Evolutionary conservation across 2,888 invertebrate species (phyloP).

Genomic region (Trilocha varians): DNA sequence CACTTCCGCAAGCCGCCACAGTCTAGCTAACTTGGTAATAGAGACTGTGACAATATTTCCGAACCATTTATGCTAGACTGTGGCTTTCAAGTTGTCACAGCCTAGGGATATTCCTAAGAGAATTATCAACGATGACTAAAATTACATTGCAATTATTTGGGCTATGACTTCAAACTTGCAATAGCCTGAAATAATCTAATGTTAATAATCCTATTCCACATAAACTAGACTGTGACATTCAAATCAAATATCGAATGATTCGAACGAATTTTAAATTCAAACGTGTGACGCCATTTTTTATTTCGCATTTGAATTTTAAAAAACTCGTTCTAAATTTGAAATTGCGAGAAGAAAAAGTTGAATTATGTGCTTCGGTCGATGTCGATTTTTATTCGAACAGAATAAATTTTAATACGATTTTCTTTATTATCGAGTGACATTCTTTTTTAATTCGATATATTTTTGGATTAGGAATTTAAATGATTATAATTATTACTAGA

Average conservation of each 20-base stretch:
- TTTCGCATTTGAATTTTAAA: conserved; percentile 25
- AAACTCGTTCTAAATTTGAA: conserved; percentile 24
- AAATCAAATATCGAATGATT: conserved; percentile 13
- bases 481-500: no score
- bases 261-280: conserved; percentile 26
- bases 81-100: conserved; percentile 1
- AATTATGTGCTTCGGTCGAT: not conserved
- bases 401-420: not conserved
- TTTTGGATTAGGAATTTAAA: no score
- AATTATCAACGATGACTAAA: no score
- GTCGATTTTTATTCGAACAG: conserved; percentile 1
- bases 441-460: no score
- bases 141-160: no score
- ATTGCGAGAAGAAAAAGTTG: conserved; percentile 16
- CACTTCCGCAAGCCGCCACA: not conserved
- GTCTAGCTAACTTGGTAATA: no score
- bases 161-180: not conserved
- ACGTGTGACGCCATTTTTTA: conserved; percentile 16
- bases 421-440: no score
- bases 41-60: no score
- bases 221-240: conserved; percentile 8
- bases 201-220: not conserved
- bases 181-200: not conserved
- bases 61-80: no score
- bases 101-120: not conserved